phyloP scores from a whole-genome alignment of 2,888 invertebrate species.

The Adela reaumurella region DNA sequence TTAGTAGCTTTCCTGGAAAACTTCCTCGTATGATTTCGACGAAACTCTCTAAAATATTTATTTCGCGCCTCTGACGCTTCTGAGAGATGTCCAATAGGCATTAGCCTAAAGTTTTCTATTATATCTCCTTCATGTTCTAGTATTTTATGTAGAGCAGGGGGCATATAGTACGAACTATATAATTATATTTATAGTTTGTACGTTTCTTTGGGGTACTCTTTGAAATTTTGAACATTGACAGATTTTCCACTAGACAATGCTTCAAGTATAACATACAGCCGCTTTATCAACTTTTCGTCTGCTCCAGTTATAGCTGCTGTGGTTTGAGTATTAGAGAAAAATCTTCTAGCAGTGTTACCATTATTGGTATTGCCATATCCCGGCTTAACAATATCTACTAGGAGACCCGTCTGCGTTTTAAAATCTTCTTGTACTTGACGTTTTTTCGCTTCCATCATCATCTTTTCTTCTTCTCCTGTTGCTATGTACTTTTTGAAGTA shows the following conservation, averaged over 20 bases:
- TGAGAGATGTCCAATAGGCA: not conserved
- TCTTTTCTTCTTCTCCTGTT: not conserved
- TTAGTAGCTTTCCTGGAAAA: not conserved
- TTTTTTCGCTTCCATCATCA: constrained; percentile 3
- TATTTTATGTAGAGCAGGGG: not conserved
- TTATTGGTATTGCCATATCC: constrained; percentile 3
- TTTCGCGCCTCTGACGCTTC: not conserved
- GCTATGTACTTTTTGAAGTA: constrained; percentile 7
- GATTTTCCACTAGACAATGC: not conserved
- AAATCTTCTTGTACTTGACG: constrained; percentile 7
- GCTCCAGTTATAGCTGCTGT: constrained; percentile 1
- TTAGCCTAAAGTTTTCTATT: not conserved
- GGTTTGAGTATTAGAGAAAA: not conserved
- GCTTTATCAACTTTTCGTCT: not conserved
- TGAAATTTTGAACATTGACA: not conserved
- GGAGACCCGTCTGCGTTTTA: constrained; percentile 3
- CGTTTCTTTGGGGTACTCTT: not conserved
- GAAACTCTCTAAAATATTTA: not conserved
- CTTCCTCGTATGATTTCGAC: not conserved
- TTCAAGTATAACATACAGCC: not conserved
- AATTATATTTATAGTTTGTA: not conserved
- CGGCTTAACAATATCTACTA: constrained; percentile 1
- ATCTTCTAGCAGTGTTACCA: constrained; percentile 3
- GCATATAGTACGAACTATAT: not conserved
- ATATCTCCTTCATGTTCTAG: not conserved